These are phyloP conservation scores for Lepidocyrtoides sp. DNA, from an alignment of 2,888 invertebrate genomes.

Conservation along the genomic window DNA sequence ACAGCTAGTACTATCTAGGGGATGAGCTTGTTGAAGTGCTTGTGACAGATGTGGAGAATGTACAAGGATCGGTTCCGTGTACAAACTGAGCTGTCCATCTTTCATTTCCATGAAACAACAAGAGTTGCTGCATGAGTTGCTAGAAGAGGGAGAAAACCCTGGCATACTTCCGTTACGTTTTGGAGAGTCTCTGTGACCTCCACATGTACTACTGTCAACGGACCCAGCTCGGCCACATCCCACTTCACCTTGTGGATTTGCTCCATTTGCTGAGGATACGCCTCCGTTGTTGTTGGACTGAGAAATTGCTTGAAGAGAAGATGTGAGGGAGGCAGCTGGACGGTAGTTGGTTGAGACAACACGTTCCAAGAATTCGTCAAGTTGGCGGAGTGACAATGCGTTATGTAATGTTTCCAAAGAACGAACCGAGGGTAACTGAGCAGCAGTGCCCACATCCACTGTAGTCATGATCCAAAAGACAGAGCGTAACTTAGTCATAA, in stretches of 20 bases:
- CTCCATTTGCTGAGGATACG: not conserved
- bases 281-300: conserved; percentile 19
- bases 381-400: conserved; percentile 95
- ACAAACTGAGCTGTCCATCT: conserved; percentile 49
- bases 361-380: conserved; percentile 89
- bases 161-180: conserved; percentile 69
- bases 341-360: conserved; percentile 82
- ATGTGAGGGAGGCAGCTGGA: conserved; percentile 78
- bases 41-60: conserved; percentile 36
- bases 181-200: conserved; percentile 38
- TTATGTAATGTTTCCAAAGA: conserved; percentile 99
- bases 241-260: not conserved
- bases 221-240: conserved; percentile 15
- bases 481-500: not conserved
- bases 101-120: conserved; percentile 66
- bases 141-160: conserved; percentile 76
- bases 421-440: conserved; percentile 97
- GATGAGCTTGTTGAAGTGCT: not conserved
- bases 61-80: conserved; percentile 40
- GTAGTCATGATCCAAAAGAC: not conserved
- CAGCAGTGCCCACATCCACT: conserved; percentile 86
- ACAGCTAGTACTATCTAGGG: conserved; percentile 87
- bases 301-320: conserved; percentile 60
- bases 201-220: not conserved
- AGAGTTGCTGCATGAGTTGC: conserved; percentile 69